phyloP scores from a whole-genome alignment of 2,797 vertebrate genomes.

The Champsocephalus gunnari region DNA sequence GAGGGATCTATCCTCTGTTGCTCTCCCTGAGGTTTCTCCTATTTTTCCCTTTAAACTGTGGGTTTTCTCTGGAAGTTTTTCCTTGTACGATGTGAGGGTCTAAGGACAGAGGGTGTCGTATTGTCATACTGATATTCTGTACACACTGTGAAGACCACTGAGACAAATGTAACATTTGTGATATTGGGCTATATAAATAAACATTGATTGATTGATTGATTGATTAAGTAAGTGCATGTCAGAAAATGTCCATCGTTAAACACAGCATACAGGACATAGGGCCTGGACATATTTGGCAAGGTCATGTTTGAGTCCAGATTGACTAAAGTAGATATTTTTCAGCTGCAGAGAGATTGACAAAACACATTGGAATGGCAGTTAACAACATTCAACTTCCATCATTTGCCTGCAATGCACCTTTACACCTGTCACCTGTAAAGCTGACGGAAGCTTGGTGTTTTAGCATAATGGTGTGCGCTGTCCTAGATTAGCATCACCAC shows the following conservation, averaged over 20 bases:
- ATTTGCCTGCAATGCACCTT: background rate
- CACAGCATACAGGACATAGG: background rate
- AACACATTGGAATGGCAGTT: slow-evolving; percentile 25
- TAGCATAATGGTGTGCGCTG: background rate
- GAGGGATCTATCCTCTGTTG: no score
- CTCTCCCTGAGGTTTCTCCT: no score
- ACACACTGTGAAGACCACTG: no score
- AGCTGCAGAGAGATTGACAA: slow-evolving; percentile 3
- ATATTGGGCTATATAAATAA: no score
- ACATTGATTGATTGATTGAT: no score
- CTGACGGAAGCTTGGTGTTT: background rate
- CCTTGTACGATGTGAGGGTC: no score
- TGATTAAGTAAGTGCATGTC: background rate
- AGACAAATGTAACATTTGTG: no score
- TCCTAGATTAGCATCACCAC: slow-evolving; percentile 5
- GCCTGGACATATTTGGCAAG: background rate
- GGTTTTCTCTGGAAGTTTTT: no score
- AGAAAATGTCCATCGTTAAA: slow-evolving; percentile 20
- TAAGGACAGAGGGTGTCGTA: no score
- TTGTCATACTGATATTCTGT: no score
- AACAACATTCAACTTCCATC: slow-evolving; percentile 14
- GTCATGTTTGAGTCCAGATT: slow-evolving; percentile 14
- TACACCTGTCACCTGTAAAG: slow-evolving; percentile 19
- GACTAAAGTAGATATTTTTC: background rate
- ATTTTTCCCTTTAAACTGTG: no score